Base-by-base conservation (phyloP, 2,888 invertebrate species). In the Eudemis profundana region DNA sequence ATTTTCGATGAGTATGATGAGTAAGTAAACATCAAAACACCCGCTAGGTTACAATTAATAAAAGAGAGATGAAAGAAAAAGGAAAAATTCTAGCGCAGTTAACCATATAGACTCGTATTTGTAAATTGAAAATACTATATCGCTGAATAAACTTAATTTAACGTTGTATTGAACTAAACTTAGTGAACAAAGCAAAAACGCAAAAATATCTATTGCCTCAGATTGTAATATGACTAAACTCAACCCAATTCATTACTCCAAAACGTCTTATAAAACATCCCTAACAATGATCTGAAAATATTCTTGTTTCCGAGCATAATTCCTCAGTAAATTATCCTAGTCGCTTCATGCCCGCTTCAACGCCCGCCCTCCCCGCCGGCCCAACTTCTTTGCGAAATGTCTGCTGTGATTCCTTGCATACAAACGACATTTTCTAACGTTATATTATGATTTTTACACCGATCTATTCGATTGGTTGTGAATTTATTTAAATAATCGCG, bases 341-440 rank as follows among this genome's bases (percentile, higher is more conserved):
- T 83, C 84, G 83, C 79, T 86, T 85, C 88, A 83, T 83, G 84
- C 80, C 80, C 80, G 84, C 84, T 83, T 86, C 85, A 82, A 78
- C 86, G 78, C 86, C 84, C 78, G 78, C 74, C 69, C 68, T 70
- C 69, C 66, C 75, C 71, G 56, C 69, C 72, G 72, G 72, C 73
- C 74, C 79, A 85, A 89, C 81, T 86, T 89, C 85, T 80, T 81
- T 89, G 89, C 84, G 89, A 92, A 91, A 92, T 92, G 92, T 92
- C 91, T 91, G 86, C 90, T 86, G 87, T 90, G 92, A 92, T 91
- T 92, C 89, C 87, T 85, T 89, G 93, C 92, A 93, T 93, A 93
- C 92, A 93, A 93, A 93, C 88, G 92, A 91, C 86, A 81, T 77
- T 78, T 83, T 88, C 86, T 84, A 86, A 82, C 76, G 79, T 76